Percentiles rank a stretch among this genome's conserved stretches.
Conservation (phyloP, 2,888 invertebrate species). For the Steinernema carpocapsae region DNA sequence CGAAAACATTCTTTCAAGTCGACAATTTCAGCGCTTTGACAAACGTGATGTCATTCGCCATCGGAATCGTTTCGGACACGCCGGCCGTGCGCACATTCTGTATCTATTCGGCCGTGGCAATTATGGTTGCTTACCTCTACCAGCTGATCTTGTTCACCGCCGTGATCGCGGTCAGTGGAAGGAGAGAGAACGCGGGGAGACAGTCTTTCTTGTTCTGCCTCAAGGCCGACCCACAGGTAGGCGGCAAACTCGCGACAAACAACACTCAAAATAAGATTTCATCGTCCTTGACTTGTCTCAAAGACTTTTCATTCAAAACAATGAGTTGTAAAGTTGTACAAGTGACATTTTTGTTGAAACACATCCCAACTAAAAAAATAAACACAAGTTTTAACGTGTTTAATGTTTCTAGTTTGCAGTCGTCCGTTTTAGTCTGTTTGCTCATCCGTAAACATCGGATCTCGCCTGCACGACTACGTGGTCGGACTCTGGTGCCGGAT, state of each 20-base stretch:
- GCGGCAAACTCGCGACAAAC: background rate
- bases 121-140: conserved; percentile 52
- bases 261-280: background rate
- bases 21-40: conserved; percentile 46
- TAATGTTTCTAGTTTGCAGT: background rate
- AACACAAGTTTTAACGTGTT: no score
- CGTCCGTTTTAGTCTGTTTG: conserved; percentile 13
- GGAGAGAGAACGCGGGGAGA: conserved; percentile 49
- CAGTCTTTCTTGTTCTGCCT: conserved; percentile 57
- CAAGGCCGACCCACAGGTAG: conserved; percentile 54
- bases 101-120: conserved; percentile 54
- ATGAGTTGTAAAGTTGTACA: no score
- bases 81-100: conserved; percentile 63
- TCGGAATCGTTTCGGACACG: conserved; percentile 59
- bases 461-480: conserved; percentile 47
- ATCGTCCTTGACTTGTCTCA: no score
- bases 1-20: background rate
- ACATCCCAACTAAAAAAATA: no score
- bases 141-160: conserved; percentile 57
- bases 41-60: conserved; percentile 55
- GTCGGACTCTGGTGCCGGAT: conserved; percentile 45
- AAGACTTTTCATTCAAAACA: no score
- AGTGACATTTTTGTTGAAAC: no score
- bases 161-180: conserved; percentile 54
- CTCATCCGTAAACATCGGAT: conserved; percentile 40